Evolutionary conservation across 2,113 vertebrate genomes (phyloP), one percentile per base, ranked within the genome.

Genomic region (Rhinolophus ferrumequinum): DNA sequence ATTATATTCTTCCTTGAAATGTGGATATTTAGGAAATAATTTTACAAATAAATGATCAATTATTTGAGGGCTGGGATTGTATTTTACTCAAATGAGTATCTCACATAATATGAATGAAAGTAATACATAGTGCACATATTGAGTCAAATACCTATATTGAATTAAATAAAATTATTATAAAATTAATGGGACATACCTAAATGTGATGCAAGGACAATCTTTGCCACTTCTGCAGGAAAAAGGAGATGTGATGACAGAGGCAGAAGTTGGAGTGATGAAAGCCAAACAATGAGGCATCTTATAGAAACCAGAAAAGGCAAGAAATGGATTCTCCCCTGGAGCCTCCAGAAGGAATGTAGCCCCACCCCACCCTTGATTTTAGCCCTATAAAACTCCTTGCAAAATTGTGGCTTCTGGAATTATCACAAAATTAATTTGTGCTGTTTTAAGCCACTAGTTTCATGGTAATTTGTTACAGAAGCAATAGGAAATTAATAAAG

Each of bases 1-100:
- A 41, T 58, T 81, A 66, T 54, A 62, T 6, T 86, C 24, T 81
- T 73, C 62, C 50, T n/a, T 79, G 16, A 69, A 92, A 75, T 83
- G 24, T 73, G 67, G 60, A 26, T 81, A 24, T 44, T 18, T 72
- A 18, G 33, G 3, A 77, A 95, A 13, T 82, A 44, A 15, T 35
- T 86, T 8, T 62, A 54, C 12, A 52, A 50, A 60, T 18, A 67
- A 73, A 87, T 62, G 11, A 75, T 62, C 50, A 38, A 16, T 87
- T 72, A 62, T 73, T 77, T 52, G 10, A 82, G 2, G 6, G 1
- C 13, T 54, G 28, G 14, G 28, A 15, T 35, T 44, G 6, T 66
- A 24, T 82, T 88, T 84, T 56, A 33, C n/a, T 81, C 22, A 41
- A 52, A 89, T 38, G 41, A 70, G 10, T 4, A 10, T 5, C 6